Evolutionary conservation across 2,888 invertebrate genomes (phyloP).

Genomic region (Parnassius glacialis): DNA sequence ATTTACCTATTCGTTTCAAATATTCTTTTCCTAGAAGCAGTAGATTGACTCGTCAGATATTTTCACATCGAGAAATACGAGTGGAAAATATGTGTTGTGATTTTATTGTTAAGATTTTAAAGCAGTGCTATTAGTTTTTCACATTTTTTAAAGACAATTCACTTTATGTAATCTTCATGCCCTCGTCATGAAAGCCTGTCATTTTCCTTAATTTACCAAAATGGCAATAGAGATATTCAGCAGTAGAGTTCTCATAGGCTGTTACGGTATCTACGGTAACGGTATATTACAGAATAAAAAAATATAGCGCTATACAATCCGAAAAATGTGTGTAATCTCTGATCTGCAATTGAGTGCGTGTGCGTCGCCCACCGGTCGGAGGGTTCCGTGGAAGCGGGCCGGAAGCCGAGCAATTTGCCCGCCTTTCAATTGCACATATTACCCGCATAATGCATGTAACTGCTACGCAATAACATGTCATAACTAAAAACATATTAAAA

Average conservation of each 20-base stretch:
- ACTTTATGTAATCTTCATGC: too few relatives aligned
- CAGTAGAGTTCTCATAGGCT: too few relatives aligned
- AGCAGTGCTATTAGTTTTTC: too few relatives aligned
- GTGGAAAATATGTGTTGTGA: too few relatives aligned
- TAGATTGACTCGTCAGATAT: not conserved
- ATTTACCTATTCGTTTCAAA: too few relatives aligned
- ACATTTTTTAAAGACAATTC: too few relatives aligned
- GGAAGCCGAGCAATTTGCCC: conserved; percentile 47
- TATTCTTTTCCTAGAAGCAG: not conserved
- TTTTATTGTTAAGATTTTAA: too few relatives aligned
- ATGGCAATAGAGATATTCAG: too few relatives aligned
- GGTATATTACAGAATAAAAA: too few relatives aligned
- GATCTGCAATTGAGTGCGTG: conserved; percentile 31
- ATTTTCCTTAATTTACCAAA: too few relatives aligned
- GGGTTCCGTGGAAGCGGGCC: conserved; percentile 54
- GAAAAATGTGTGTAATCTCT: conserved; percentile 31
- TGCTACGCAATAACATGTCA: conserved; percentile 2
- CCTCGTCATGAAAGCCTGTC: too few relatives aligned
- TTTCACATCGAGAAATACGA: not conserved
- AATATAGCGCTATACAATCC: not conserved
- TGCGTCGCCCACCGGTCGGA: conserved; percentile 30
- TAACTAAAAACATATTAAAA: conserved; percentile 6
- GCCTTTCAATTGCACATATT: conserved; percentile 44
- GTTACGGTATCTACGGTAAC: too few relatives aligned
- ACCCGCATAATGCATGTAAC: conserved; percentile 21